Conservation (phyloP, 2,113 vertebrate genomes). For the Dasyprocta punctata region DNA sequence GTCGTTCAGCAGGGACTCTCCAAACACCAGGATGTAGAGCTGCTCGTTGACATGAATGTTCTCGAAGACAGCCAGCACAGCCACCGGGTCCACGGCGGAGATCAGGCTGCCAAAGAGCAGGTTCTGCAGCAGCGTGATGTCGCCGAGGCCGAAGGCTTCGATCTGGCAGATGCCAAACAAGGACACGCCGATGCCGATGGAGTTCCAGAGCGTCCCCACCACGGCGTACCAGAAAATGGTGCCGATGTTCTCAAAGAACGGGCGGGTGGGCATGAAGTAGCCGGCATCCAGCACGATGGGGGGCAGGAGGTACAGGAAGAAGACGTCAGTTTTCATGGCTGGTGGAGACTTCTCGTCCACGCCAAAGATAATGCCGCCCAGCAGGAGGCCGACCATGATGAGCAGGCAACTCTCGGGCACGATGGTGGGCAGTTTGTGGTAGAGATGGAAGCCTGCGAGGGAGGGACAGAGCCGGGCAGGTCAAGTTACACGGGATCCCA, state of each 20-base stretch:
- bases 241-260: slow-evolving; percentile 98
- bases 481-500: background rate
- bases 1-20: slow-evolving; percentile 97
- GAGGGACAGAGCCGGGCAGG: slow-evolving; percentile 21
- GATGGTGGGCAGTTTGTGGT: slow-evolving; percentile 95
- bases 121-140: slow-evolving; percentile 96
- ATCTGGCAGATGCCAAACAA: slow-evolving; percentile 97
- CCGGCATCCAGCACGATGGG: slow-evolving; percentile 96
- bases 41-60: slow-evolving; percentile 97
- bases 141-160: slow-evolving; percentile 92
- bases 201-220: slow-evolving; percentile 97
- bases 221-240: slow-evolving; percentile 97
- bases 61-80: slow-evolving; percentile 96
- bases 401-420: slow-evolving; percentile 98
- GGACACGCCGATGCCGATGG: slow-evolving; percentile 95
- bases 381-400: slow-evolving; percentile 95
- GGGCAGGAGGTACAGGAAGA: slow-evolving; percentile 97
- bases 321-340: slow-evolving; percentile 94
- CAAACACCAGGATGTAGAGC: slow-evolving; percentile 97
- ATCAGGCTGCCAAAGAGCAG: slow-evolving; percentile 96
- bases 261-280: slow-evolving; percentile 97
- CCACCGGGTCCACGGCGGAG: slow-evolving; percentile 97
- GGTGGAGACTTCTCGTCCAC: slow-evolving; percentile 95
- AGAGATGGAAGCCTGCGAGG: slow-evolving; percentile 95
- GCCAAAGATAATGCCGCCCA: slow-evolving; percentile 96